phyloP scores from a whole-genome alignment of 2,113 vertebrate species.

The Leiothrix lutea region DNA sequence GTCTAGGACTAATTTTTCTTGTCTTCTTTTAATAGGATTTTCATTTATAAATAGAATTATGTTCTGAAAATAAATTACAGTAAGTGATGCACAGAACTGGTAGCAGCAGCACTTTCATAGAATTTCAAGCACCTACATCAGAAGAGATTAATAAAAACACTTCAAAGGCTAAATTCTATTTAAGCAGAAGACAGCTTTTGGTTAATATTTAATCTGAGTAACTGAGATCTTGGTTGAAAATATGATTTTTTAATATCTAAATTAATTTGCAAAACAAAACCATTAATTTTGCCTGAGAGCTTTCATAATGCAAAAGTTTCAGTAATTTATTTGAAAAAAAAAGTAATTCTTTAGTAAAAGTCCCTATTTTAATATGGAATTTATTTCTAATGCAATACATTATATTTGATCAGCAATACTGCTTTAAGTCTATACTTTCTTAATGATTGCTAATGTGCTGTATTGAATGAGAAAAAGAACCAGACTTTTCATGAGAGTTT shows the following conservation, averaged over 20 bases:
- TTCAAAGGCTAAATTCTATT: constrained; percentile 90
- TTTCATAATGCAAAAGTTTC: constrained; percentile 81
- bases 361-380: constrained; percentile 74
- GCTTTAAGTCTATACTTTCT: constrained; percentile 38
- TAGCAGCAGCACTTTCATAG: constrained; percentile 79
- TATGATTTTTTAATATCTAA: constrained; percentile 90
- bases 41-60: constrained; percentile 99
- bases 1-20: constrained; percentile 94
- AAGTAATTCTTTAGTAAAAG: constrained; percentile 72
- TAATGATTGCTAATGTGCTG: background rate
- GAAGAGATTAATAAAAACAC: constrained; percentile 89
- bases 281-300: constrained; percentile 85
- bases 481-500: background rate
- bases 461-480: background rate
- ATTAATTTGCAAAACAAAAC: constrained; percentile 89
- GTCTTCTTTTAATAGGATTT: constrained; percentile 98
- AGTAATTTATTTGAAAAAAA: constrained; percentile 78
- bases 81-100: constrained; percentile 89
- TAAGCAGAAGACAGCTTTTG: constrained; percentile 84
- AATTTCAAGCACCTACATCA: constrained; percentile 86
- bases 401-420: constrained; percentile 72
- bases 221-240: constrained; percentile 92
- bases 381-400: constrained; percentile 74
- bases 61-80: constrained; percentile 97
- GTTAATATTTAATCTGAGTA: constrained; percentile 91